Base-by-base conservation (phyloP, 2,113 vertebrate genomes). In the Ivindomyrus marchei region DNA sequence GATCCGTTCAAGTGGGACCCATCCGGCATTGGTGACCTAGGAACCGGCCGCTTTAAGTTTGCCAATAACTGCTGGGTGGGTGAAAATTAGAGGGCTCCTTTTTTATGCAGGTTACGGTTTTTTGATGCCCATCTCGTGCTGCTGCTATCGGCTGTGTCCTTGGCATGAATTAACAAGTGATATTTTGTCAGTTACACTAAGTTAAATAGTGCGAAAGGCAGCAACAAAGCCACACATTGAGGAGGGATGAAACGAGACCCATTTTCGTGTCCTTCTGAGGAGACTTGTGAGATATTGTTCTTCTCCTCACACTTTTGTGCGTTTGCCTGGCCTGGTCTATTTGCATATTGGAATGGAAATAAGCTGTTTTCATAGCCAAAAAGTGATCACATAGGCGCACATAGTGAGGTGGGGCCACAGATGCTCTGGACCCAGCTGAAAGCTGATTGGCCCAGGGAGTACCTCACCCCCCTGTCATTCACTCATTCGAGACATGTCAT, bases 101-200 rank as follows among this genome's bases (percentile, higher is more conserved):
- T 70, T 19, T 80, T 80, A 42, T 21, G 31, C 70, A 17, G 36
- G 31, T 42, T 39, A 19, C n/a, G 70, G 1, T 80, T 80, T 56
- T 80, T 70, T 70, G 62, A 66, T 11, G n/a, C 62, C 10, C 8
- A 66, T 66, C 62, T 27, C 9, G 62, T 66, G 62, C 62, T 66
- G n/a, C 70, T 7, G 74, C 36, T 80, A 42, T 42, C 13, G 15
- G 74, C 74, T 80, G 31, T 80, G 74, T 80, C 74, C 74, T 80
- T 42, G 74, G 74, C 74, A 19, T 19, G 36, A 42, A 80, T 42
- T 6, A 39, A 80, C 2, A 21, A 42, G 74, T 80, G 74, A 4
- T 80, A 80, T 80, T 80, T 80, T 80, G 74, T 80, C 74, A 80
- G 36, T 80, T 80, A 80, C 74, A 42, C 74, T 80, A 17, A 80